Evolutionary conservation across 2,113 vertebrate species (phyloP).

Genomic region (Toxostoma redivivum): DNA sequence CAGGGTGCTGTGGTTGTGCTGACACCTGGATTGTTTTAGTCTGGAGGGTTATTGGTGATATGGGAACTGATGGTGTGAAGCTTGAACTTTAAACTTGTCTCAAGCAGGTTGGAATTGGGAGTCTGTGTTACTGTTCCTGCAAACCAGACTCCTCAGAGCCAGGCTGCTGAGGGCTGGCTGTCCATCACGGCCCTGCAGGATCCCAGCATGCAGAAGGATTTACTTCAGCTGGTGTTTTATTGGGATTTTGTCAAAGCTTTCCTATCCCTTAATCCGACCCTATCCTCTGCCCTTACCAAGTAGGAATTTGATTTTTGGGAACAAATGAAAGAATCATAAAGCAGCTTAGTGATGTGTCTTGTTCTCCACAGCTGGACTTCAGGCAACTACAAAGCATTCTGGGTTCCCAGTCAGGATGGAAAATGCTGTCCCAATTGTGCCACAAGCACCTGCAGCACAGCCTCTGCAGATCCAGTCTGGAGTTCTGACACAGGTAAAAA

Average conservation of each 20-base stretch:
- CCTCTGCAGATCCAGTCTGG: slow-evolving; percentile 94
- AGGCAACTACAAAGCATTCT: slow-evolving; percentile 89
- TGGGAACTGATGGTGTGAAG: neutral
- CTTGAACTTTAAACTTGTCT: neutral
- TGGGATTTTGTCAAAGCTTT: neutral
- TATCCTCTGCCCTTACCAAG: neutral
- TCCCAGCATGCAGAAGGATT: neutral
- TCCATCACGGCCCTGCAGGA: neutral
- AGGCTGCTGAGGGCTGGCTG: neutral
- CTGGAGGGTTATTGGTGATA: neutral
- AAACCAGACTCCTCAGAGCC: neutral
- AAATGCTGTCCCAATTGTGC: slow-evolving; percentile 90
- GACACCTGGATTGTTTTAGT: neutral
- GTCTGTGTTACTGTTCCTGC: neutral
- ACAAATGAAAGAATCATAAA: neutral
- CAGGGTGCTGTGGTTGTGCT: neutral
- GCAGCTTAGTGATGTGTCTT: neutral
- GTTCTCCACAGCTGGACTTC: slow-evolving; percentile 78
- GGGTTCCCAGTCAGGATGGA: slow-evolving; percentile 96
- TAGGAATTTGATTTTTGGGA: neutral
- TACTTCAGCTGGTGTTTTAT: neutral
- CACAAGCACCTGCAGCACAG: slow-evolving; percentile 91
- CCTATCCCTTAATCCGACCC: neutral
- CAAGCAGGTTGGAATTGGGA: neutral
- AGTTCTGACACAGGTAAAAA: slow-evolving; percentile 91